These are phyloP conservation scores for Pipistrellus nathusii DNA, from an alignment of 2,797 vertebrate genomes.

Conservation along the genomic window DNA sequence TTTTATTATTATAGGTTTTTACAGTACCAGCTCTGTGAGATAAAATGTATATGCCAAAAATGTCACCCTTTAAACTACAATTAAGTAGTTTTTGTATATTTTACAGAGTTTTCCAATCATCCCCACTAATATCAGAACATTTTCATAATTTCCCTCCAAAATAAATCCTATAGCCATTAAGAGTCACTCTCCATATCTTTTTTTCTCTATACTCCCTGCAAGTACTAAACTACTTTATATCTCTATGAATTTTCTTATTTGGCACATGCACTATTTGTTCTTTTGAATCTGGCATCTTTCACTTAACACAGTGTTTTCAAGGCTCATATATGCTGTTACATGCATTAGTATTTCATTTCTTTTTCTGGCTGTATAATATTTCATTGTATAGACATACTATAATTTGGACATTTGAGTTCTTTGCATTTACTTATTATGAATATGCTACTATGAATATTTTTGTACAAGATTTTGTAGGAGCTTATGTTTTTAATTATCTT, in stretches of 20 bases:
- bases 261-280: not conserved
- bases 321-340: not conserved
- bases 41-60: conserved; percentile 3
- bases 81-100: not conserved
- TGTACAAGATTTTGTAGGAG: not conserved
- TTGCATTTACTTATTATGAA: conserved; percentile 5
- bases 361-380: conserved; percentile 19
- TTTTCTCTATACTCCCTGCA: not conserved
- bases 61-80: not conserved
- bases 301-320: conserved; percentile 4
- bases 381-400: not conserved
- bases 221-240: not conserved
- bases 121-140: conserved; percentile 31
- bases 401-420: not conserved
- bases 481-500: conserved; percentile 27
- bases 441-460: not conserved
- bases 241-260: not conserved
- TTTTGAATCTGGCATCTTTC: not conserved
- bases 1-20: not conserved
- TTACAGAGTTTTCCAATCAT: not conserved
- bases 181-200: not conserved
- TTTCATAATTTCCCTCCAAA: not conserved
- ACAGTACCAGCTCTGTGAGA: conserved; percentile 22
- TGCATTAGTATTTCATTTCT: not conserved
- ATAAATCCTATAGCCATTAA: not conserved